A percentile compares a stretch with the other conserved stretches of the same genome.
Conservation (phyloP, 2,888 invertebrate genomes). For the Sphecodes monilicornis region DNA sequence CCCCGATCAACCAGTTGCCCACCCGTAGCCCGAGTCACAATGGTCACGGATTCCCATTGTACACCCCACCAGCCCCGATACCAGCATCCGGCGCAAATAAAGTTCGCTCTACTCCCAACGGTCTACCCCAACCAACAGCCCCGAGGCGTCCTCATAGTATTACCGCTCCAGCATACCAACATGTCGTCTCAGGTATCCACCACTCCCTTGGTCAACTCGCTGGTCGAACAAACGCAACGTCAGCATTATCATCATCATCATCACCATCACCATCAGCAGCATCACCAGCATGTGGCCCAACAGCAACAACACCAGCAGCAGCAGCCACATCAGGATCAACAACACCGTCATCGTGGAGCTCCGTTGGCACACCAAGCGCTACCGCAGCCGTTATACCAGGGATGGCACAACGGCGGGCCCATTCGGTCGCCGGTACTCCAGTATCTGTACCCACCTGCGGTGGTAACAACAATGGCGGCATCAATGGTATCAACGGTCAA, state of each 20-base stretch:
- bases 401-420: conserved; percentile 73
- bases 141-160: conserved; percentile 86
- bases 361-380: conserved; percentile 63
- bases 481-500: conserved; percentile 68
- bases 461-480: conserved; percentile 61
- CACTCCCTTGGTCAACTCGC: conserved; percentile 75
- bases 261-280: conserved; percentile 53
- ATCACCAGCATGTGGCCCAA: conserved; percentile 51
- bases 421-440: conserved; percentile 77
- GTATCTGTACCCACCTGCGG: conserved; percentile 71
- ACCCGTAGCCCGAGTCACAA: conserved; percentile 81
- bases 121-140: conserved; percentile 77
- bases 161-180: conserved; percentile 85
- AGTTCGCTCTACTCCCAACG: conserved; percentile 81
- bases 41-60: conserved; percentile 85
- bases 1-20: conserved; percentile 76
- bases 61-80: conserved; percentile 86
- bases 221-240: conserved; percentile 70
- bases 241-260: conserved; percentile 62
- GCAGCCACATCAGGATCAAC: conserved; percentile 55
- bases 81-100: conserved; percentile 82
- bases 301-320: conserved; percentile 56
- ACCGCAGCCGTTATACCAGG: conserved; percentile 64
- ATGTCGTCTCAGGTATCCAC: conserved; percentile 84
- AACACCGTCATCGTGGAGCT: conserved; percentile 59